Evolutionary conservation across 2,113 vertebrate genomes (phyloP).

Genomic region (Grus americana): DNA sequence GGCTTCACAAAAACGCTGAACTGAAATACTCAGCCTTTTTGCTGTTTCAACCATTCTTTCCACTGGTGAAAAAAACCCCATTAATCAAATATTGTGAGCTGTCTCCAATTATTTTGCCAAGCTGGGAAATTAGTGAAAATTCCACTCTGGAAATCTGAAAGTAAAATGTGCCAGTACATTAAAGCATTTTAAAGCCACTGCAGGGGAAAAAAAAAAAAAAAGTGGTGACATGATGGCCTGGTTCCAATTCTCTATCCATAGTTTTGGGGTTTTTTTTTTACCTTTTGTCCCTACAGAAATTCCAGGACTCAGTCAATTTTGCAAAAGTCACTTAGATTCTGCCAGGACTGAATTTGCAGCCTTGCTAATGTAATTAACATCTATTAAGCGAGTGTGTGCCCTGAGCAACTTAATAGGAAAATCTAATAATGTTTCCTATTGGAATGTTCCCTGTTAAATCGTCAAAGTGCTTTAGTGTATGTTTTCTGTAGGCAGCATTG

Average conservation of each 20-base stretch:
- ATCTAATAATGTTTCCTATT: slow-evolving; percentile 70
- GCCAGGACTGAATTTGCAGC: slow-evolving; percentile 49
- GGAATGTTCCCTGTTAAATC: slow-evolving; percentile 51
- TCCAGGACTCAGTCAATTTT: slow-evolving; percentile 12
- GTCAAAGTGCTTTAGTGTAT: not conserved
- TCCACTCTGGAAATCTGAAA: not conserved
- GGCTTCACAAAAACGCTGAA: not conserved
- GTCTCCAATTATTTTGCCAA: not conserved
- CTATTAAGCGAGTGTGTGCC: slow-evolving; percentile 19
- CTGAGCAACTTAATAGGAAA: slow-evolving; percentile 64
- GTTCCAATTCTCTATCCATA: not conserved
- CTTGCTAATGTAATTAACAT: slow-evolving; percentile 68
- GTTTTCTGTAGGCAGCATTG: slow-evolving; percentile 67
- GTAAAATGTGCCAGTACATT: not conserved
- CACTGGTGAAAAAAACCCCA: not conserved
- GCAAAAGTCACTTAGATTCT: slow-evolving; percentile 50
- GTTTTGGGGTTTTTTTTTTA: not conserved
- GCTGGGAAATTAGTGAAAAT: not conserved
- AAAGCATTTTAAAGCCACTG: not conserved
- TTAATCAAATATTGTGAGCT: not conserved
- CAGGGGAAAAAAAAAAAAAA: not conserved
- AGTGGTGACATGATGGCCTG: not conserved
- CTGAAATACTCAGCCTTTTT: not conserved
- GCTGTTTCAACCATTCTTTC: not conserved
- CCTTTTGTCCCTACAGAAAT: slow-evolving; percentile 10